Percentiles rank a stretch among this genome's conserved stretches.
Conservation (phyloP, 2,888 invertebrate species). For the Amphipyra berbera region DNA sequence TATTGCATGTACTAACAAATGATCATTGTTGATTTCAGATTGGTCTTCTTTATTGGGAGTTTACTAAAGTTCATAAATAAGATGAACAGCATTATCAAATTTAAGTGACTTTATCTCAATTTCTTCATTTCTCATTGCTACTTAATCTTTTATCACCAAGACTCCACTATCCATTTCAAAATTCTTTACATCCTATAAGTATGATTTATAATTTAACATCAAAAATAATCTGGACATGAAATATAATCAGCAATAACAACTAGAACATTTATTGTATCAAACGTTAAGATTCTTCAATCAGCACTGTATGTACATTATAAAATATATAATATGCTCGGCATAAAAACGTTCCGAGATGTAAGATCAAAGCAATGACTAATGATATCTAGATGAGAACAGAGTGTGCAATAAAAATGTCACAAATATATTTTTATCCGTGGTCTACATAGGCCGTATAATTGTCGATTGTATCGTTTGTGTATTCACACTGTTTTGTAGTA, state of each 20-base stretch:
- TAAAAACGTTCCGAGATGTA: slow-evolving; percentile 83
- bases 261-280: slow-evolving; percentile 55
- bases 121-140: slow-evolving; percentile 7
- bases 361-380: slow-evolving; percentile 87
- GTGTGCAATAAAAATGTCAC: slow-evolving; percentile 85
- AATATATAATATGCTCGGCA: slow-evolving; percentile 72
- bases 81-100: too few relatives aligned
- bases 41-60: too few relatives aligned
- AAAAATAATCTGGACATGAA: slow-evolving; percentile 48
- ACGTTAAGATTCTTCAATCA: slow-evolving; percentile 50
- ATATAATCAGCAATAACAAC: slow-evolving; percentile 52
- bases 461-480: slow-evolving; percentile 67
- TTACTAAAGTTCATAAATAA: too few relatives aligned
- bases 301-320: slow-evolving; percentile 64
- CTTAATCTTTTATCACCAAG: slow-evolving; percentile 17
- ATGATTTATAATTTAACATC: slow-evolving; percentile 45
- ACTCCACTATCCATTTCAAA: slow-evolving; percentile 17
- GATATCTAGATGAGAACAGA: slow-evolving; percentile 85
- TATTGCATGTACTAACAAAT: too few relatives aligned
- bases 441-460: slow-evolving; percentile 70
- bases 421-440: slow-evolving; percentile 75
- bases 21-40: too few relatives aligned
- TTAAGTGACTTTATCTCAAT: too few relatives aligned
- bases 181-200: slow-evolving; percentile 14
- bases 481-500: slow-evolving; percentile 52